A percentile compares a stretch with the other conserved stretches of the same genome.
Evolutionary conservation across 92 coral and sea anemone genomes (phyloP).

Genomic region (Anthopleura xanthogrammica): DNA sequence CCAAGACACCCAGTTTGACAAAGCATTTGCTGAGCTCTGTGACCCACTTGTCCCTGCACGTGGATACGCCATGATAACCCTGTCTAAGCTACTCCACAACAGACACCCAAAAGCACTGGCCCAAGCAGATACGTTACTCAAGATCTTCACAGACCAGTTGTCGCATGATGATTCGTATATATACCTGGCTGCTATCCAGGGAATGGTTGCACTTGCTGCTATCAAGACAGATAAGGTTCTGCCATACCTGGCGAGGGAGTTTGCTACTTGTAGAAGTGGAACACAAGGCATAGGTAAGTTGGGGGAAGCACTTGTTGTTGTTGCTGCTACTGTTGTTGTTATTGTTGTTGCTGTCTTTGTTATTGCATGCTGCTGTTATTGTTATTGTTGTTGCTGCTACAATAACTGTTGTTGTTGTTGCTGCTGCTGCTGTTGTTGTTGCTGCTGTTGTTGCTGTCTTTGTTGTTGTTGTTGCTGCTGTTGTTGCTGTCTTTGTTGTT

Average conservation of each 20-base stretch:
- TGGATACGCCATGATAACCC: conserved; percentile 81
- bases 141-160: conserved; percentile 78
- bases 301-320: neutral
- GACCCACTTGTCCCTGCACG: conserved; percentile 91
- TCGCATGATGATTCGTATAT: conserved; percentile 90
- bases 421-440: too few relatives aligned
- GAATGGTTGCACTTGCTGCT: conserved; percentile 86
- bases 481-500: too few relatives aligned
- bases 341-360: too few relatives aligned
- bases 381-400: too few relatives aligned
- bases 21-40: conserved; percentile 70
- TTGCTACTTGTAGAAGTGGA: conserved; percentile 57
- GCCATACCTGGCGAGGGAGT: conserved; percentile 72
- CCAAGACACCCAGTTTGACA: conserved; percentile 51
- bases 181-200: conserved; percentile 92
- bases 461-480: too few relatives aligned
- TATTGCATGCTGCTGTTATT: too few relatives aligned
- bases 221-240: conserved; percentile 76
- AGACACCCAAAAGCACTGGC: conserved; percentile 72
- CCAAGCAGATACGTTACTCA: conserved; percentile 72
- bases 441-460: too few relatives aligned
- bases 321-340: too few relatives aligned
- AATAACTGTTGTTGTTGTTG: too few relatives aligned
- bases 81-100: conserved; percentile 61
- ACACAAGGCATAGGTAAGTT: conserved; percentile 2